phyloP scores from a whole-genome alignment of 1,140 invertebrate species.

The Nephila pilipes region DNA sequence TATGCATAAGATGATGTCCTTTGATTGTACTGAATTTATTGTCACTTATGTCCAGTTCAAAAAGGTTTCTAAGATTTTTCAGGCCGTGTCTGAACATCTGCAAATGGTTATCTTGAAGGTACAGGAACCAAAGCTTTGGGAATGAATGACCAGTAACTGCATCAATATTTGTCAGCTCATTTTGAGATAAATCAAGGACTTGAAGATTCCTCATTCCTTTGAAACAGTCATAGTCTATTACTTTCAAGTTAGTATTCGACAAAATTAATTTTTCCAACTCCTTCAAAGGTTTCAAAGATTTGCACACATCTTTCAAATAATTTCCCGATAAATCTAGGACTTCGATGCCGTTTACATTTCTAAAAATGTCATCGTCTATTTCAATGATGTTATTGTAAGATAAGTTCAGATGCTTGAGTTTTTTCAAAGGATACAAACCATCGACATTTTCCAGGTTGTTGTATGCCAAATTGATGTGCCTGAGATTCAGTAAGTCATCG shows the following conservation, averaged over 20 bases:
- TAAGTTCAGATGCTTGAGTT: slow-evolving; percentile 84
- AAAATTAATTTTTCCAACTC: slow-evolving; percentile 47
- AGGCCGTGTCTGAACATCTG: slow-evolving; percentile 37
- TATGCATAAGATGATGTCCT: slow-evolving; percentile 52
- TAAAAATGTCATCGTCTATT: slow-evolving; percentile 79
- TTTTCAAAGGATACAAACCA: slow-evolving; percentile 84
- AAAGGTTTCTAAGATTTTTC: slow-evolving; percentile 51
- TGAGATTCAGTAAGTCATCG: slow-evolving; percentile 27
- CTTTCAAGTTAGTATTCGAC: slow-evolving; percentile 80
- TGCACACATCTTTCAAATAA: slow-evolving; percentile 16
- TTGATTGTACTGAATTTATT: slow-evolving; percentile 58
- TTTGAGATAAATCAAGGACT: slow-evolving; percentile 88
- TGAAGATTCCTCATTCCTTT: slow-evolving; percentile 81
- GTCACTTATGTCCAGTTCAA: slow-evolving; percentile 50
- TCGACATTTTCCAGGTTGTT: slow-evolving; percentile 83
- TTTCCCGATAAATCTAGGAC: slow-evolving; percentile 70
- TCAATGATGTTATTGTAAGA: slow-evolving; percentile 84
- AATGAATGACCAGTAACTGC: slow-evolving; percentile 55
- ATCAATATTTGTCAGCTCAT: slow-evolving; percentile 84
- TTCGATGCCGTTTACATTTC: slow-evolving; percentile 4
- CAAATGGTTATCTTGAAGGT: slow-evolving; percentile 45
- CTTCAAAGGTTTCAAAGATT: slow-evolving; percentile 42
- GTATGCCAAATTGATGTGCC: slow-evolving; percentile 83
- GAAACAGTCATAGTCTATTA: slow-evolving; percentile 32
- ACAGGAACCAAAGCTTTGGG: slow-evolving; percentile 8